These are phyloP conservation scores for Hedychridium roseum DNA, from an alignment of 2,888 invertebrate genomes.

Conservation along the genomic window DNA sequence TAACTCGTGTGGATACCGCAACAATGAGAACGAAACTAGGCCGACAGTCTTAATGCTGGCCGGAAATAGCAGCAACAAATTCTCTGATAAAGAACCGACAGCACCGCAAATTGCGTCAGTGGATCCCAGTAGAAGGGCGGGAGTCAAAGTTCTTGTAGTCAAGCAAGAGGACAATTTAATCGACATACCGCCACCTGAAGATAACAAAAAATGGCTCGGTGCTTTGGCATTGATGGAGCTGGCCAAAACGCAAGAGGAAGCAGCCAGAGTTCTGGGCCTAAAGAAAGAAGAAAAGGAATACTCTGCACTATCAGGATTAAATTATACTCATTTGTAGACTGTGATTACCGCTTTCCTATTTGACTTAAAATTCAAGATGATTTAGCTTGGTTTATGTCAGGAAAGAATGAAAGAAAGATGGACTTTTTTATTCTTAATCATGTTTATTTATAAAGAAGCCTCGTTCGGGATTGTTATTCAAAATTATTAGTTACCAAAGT, in stretches of 20 bases:
- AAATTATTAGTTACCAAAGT: too few relatives aligned
- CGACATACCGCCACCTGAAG: slow-evolving; percentile 53
- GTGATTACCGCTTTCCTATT: slow-evolving; percentile 43
- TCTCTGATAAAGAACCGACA: slow-evolving; percentile 20
- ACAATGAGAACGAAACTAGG: slow-evolving; percentile 64
- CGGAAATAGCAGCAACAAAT: slow-evolving; percentile 42
- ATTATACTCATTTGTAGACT: slow-evolving; percentile 57
- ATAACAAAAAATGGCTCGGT: slow-evolving; percentile 68
- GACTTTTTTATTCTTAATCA: too few relatives aligned
- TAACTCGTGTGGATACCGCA: too few relatives aligned
- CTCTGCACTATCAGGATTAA: slow-evolving; percentile 34
- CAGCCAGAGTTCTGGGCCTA: slow-evolving; percentile 37
- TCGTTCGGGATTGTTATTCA: too few relatives aligned
- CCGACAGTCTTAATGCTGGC: slow-evolving; percentile 68
- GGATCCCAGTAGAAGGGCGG: slow-evolving; percentile 18
- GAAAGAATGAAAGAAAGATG: too few relatives aligned
- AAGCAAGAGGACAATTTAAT: slow-evolving; percentile 46
- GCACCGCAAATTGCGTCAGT: slow-evolving; percentile 10
- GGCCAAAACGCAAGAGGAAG: slow-evolving; percentile 61
- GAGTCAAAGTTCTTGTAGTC: slow-evolving; percentile 50
- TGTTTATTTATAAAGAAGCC: too few relatives aligned
- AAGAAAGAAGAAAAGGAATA: slow-evolving; percentile 38
- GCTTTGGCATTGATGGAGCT: slow-evolving; percentile 71
- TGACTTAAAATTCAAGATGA: background rate
- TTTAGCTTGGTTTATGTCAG: too few relatives aligned